Evolutionary conservation across 2,113 vertebrate genomes (phyloP).

Genomic region (Eudyptes chrysolophus): DNA sequence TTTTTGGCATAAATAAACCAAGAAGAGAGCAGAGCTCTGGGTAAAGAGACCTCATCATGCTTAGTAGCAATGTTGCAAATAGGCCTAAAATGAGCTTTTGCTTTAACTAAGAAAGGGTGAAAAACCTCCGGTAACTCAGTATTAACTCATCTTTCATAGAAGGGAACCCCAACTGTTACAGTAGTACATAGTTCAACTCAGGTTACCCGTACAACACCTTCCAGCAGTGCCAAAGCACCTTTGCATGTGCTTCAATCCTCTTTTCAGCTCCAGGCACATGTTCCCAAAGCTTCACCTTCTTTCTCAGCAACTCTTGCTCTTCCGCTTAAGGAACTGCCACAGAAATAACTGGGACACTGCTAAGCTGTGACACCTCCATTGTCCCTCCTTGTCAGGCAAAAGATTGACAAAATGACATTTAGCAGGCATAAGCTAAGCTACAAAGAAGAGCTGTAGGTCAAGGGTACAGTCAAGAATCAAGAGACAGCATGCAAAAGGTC

Average conservation of each 20-base stretch:
- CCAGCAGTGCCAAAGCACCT: neutral
- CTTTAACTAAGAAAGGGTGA: neutral
- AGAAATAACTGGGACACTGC: neutral
- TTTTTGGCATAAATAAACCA: neutral
- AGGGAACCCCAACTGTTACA: neutral
- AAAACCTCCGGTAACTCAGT: neutral
- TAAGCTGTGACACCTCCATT: neutral
- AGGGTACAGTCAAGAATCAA: neutral
- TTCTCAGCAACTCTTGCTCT: neutral
- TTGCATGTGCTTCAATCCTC: neutral
- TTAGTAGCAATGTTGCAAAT: neutral
- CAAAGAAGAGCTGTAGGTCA: neutral
- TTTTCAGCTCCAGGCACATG: neutral
- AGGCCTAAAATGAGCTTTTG: neutral
- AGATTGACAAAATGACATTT: neutral
- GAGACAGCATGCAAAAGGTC: neutral
- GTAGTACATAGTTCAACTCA: rapidly evolving
- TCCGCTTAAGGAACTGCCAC: neutral
- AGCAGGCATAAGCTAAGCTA: neutral
- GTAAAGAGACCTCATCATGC: neutral
- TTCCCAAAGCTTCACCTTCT: neutral
- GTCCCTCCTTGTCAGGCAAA: neutral
- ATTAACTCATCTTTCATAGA: neutral
- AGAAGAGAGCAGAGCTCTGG: neutral
- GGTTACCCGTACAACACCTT: neutral